Evolutionary conservation across 2,888 invertebrate species (phyloP), one percentile per base, ranked within the genome.

Genomic region (Argyresthia goedartella): DNA sequence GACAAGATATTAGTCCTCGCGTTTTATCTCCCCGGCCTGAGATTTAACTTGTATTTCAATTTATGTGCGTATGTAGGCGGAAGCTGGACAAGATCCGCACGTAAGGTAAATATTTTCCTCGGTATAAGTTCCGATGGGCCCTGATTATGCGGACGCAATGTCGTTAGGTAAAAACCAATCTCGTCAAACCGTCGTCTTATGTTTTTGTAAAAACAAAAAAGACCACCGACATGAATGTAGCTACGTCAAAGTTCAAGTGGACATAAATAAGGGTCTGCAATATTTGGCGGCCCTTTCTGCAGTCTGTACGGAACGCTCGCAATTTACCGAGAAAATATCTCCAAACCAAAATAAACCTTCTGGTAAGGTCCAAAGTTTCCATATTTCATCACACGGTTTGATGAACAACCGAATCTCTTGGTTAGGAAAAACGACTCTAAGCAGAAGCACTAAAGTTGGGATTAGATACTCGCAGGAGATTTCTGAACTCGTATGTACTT

Each of bases 201-300:
- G 69, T 71, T 72, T 73, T 68, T 67, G 63, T 76, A 55, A 76
- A 73, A 71, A 14, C 13, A 36, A 16, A 36, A 25, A 48, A 48
- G 36, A 48, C 35, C 7, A 48, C 10, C 66, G 66, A 60, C 68
- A 69, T 71, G 69, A 66, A 69, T 71, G 73, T 76, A 74, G 73
- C 76, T 61, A 72, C 73, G 67, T 68, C 72, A 71, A 84, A 81
- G 79, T 84, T 81, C 74, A 79, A 84, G 81, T 80, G 82, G 80
- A 80, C 81, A 81, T 85, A 85, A 85, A 85, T 84, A 86, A 84
- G 76, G 79, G 49, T 25, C 70, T 76, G 74, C 79, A 80, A 81
- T 81, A 82, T 84, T 81, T 72, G 76, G 76, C 71, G 75, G 78
- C 76, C 73, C 73, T 75, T 74, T 74, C 81, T 72, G 75, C 62